phyloP scores from a whole-genome alignment of 1,140 invertebrate genomes.

The Aphaenogaster floridana region DNA sequence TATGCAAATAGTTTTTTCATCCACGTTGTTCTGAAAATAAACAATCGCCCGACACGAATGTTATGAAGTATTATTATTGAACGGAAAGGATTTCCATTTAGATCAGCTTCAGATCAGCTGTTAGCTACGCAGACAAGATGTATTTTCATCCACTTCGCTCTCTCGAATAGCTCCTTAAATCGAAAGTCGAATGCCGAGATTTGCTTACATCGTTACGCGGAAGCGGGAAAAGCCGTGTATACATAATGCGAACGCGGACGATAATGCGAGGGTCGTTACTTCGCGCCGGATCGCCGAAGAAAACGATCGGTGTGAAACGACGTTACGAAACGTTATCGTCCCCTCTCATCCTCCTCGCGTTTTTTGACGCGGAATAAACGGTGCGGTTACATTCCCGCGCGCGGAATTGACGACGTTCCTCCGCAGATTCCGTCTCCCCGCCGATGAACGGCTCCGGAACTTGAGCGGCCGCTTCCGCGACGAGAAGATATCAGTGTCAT shows the following conservation, averaged over 20 bases:
- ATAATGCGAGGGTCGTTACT: background rate
- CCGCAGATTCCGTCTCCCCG: conserved; percentile 25
- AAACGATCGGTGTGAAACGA: background rate
- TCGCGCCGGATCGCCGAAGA: background rate
- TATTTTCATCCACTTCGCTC: background rate
- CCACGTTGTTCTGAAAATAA: background rate
- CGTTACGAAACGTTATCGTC: background rate
- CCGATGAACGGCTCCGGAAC: conserved; percentile 2
- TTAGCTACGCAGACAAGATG: background rate
- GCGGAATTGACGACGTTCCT: conserved; percentile 21
- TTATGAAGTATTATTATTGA: background rate
- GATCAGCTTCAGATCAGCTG: background rate
- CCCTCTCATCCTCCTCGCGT: background rate
- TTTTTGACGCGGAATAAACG: background rate
- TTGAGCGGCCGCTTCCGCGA: conserved; percentile 24
- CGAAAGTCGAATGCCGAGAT: background rate
- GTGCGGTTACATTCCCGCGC: background rate
- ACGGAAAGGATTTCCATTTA: background rate
- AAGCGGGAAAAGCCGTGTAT: background rate
- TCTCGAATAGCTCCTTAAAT: background rate
- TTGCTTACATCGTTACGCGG: background rate
- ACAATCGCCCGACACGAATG: background rate
- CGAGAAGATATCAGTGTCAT: conserved; percentile 11
- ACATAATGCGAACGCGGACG: background rate
- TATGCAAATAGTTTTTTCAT: background rate